A percentile compares a stretch with the other conserved stretches of the same genome.
Evolutionary conservation across 2,113 vertebrate genomes (phyloP).

Genomic region (Apus apus): DNA sequence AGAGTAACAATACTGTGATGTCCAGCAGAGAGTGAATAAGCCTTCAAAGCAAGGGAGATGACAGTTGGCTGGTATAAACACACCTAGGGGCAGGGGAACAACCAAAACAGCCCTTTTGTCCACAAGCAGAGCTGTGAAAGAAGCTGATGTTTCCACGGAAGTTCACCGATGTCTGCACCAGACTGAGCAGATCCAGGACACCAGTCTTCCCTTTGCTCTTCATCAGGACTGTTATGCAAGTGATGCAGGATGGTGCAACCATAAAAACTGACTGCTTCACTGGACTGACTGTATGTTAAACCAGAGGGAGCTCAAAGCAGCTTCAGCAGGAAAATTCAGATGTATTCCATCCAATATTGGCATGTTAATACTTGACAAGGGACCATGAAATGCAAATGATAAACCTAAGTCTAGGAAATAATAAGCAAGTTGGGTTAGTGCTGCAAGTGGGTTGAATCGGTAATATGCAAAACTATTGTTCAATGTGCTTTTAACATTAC

Average conservation of each 20-base stretch:
- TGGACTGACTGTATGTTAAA: neutral
- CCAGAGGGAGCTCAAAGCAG: neutral
- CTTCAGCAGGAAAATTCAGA: neutral
- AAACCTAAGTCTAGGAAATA: neutral
- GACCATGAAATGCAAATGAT: neutral
- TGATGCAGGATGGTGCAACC: neutral
- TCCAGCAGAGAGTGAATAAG: neutral
- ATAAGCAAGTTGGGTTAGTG: neutral
- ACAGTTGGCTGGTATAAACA: neutral
- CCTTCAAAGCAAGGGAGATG: neutral
- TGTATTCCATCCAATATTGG: fast-evolving
- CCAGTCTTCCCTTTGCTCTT: neutral
- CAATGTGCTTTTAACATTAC: neutral
- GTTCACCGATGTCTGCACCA: no score
- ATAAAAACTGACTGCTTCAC: neutral
- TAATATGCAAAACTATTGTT: neutral
- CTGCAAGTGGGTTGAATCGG: neutral
- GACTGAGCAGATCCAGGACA: neutral
- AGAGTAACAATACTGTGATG: neutral
- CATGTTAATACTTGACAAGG: neutral
- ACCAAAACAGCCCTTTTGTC: neutral
- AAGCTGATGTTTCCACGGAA: neutral
- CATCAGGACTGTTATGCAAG: neutral
- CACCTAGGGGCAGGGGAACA: neutral
- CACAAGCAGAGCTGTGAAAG: neutral